phyloP scores from a whole-genome alignment of 2,888 invertebrate genomes.

The Drosophila aldrichi region DNA sequence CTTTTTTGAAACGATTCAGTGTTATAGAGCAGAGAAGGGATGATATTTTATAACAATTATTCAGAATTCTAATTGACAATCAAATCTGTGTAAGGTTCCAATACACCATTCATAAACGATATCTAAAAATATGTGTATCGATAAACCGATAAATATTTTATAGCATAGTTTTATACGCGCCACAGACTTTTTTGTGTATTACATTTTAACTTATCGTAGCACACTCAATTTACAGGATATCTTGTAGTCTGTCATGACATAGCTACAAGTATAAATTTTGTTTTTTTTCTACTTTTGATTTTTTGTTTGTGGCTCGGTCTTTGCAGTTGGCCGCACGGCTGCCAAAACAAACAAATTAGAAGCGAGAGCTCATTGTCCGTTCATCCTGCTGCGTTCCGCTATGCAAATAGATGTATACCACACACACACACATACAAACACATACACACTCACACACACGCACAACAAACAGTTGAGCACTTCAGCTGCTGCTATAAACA shows the following conservation, averaged over 20 bases:
- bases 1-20: too few species aligned
- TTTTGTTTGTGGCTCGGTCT: constrained; percentile 37
- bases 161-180: too few species aligned
- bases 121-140: too few species aligned
- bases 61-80: too few species aligned
- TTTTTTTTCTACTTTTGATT: not conserved
- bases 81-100: too few species aligned
- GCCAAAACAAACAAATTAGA: constrained; percentile 75
- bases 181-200: too few species aligned
- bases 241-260: not conserved
- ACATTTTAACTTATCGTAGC: too few species aligned
- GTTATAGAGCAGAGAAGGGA: too few species aligned
- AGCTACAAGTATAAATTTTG: not conserved
- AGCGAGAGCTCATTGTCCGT: constrained; percentile 56
- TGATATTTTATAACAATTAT: too few species aligned
- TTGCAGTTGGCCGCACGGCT: constrained; percentile 52
- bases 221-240: not conserved
- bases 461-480: constrained; percentile 61
- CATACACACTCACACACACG: constrained; percentile 14
- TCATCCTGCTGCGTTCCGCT: constrained; percentile 57
- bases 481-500: constrained; percentile 63
- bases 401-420: constrained; percentile 67
- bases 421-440: constrained; percentile 48
- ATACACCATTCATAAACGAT: too few species aligned
- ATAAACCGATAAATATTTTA: too few species aligned